phyloP scores from a whole-genome alignment of 2,113 vertebrate species.

The Montifringilla adamsi region DNA sequence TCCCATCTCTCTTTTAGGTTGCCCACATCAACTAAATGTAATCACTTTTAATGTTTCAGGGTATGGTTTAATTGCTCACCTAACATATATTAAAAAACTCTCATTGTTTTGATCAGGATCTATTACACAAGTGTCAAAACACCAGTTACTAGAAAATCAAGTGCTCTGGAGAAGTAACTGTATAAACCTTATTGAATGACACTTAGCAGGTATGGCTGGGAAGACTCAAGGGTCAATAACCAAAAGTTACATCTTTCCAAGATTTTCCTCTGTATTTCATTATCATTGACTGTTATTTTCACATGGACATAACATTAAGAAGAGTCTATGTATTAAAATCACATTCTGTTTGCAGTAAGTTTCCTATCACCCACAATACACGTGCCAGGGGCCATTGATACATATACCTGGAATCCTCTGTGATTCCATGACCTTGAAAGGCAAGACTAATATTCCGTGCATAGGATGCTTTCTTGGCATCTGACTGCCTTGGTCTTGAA shows the following conservation, averaged over 20 bases:
- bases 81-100: neutral
- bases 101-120: neutral
- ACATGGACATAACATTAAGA: neutral
- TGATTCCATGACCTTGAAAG: neutral
- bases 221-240: neutral
- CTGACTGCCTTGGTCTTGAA: neutral
- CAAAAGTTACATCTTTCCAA: neutral
- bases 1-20: neutral
- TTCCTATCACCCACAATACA: neutral
- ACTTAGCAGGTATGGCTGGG: neutral
- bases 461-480: neutral
- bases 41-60: neutral
- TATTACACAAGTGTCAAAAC: neutral
- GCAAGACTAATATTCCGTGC: neutral
- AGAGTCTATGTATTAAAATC: neutral
- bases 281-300: neutral
- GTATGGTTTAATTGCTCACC: neutral
- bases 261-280: neutral
- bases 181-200: neutral
- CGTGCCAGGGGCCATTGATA: neutral
- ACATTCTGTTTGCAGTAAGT: neutral
- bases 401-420: neutral
- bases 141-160: neutral
- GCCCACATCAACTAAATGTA: neutral
- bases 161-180: neutral